Evolutionary conservation across 2,113 vertebrate genomes (phyloP).

Genomic region (Ailuropoda melanoleuca): DNA sequence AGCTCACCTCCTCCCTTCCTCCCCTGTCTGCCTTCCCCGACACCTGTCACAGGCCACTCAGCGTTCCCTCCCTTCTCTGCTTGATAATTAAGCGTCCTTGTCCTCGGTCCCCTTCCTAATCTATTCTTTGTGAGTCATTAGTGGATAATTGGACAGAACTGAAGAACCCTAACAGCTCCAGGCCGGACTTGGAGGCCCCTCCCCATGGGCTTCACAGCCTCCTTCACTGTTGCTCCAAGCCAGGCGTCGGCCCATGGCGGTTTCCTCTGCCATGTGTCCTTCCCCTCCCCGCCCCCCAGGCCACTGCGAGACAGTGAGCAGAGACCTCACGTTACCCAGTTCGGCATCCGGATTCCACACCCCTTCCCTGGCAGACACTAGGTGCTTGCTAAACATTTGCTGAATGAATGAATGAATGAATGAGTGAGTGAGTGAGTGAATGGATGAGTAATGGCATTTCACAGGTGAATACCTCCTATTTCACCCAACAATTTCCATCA

Average conservation of each 20-base stretch:
- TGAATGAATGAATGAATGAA: background rate
- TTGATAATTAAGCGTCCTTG: constrained; percentile 67
- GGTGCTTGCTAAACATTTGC: constrained; percentile 29
- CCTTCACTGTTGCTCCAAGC: background rate
- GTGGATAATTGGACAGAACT: constrained; percentile 63
- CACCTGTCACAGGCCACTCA: background rate
- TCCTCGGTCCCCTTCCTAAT: constrained; percentile 70
- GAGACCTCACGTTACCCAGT: background rate
- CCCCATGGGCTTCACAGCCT: background rate
- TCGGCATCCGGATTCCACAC: background rate
- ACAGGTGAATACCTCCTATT: background rate
- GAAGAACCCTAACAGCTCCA: constrained; percentile 58
- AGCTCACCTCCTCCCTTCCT: background rate
- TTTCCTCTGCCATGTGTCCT: accelerated
- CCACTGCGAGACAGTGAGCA: background rate
- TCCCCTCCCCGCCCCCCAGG: accelerated
- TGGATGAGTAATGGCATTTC: background rate
- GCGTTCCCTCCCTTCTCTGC: constrained; percentile 35
- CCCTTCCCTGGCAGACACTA: background rate
- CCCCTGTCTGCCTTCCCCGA: background rate
- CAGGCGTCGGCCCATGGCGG: background rate
- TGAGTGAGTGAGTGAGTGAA: background rate
- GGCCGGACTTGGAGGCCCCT: background rate
- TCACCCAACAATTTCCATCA: background rate
- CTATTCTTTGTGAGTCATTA: constrained; percentile 69